These are phyloP conservation scores for Caenorhabditis briggsae DNA, from an alignment of 1,140 invertebrate genomes.

Conservation along the genomic window DNA sequence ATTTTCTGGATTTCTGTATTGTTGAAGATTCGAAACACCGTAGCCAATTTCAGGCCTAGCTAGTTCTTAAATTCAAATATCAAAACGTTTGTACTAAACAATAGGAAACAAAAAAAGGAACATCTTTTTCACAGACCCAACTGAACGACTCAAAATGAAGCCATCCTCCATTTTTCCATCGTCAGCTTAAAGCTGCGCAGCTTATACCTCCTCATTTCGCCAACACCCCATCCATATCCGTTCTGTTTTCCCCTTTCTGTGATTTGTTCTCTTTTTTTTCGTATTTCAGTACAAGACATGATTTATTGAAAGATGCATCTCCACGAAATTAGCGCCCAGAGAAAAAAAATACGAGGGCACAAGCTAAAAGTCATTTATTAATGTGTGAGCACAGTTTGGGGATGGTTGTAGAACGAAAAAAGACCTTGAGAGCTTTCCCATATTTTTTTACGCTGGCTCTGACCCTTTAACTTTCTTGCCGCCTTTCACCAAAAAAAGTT, in stretches of 20 bases:
- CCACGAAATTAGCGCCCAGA: not conserved
- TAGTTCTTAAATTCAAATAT: too few species aligned
- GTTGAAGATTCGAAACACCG: too few species aligned
- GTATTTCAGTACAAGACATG: not conserved
- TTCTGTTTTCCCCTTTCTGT: not conserved
- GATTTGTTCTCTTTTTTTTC: conserved; percentile 12
- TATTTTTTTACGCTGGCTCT: not conserved
- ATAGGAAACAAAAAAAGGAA: not conserved
- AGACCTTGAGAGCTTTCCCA: not conserved
- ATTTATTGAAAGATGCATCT: conserved; percentile 5
- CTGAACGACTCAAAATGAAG: too few species aligned
- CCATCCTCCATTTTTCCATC: not conserved
- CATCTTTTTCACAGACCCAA: too few species aligned
- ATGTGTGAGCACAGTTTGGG: conserved; percentile 37
- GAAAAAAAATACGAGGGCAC: not conserved
- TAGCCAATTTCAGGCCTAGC: too few species aligned
- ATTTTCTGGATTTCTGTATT: too few species aligned
- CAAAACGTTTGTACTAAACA: too few species aligned
- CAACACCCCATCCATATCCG: not conserved
- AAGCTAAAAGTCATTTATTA: conserved; percentile 52
- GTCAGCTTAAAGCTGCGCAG: not conserved
- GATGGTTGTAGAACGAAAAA: conserved; percentile 1
- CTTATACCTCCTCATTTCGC: not conserved
- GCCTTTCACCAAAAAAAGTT: conserved; percentile 27
- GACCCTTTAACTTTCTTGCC: conserved; percentile 36